A percentile compares a stretch with the other conserved stretches of the same genome.
These are phyloP conservation scores for Amazona guildingii DNA, from an alignment of 2,113 vertebrate species.

Conservation along the genomic window DNA sequence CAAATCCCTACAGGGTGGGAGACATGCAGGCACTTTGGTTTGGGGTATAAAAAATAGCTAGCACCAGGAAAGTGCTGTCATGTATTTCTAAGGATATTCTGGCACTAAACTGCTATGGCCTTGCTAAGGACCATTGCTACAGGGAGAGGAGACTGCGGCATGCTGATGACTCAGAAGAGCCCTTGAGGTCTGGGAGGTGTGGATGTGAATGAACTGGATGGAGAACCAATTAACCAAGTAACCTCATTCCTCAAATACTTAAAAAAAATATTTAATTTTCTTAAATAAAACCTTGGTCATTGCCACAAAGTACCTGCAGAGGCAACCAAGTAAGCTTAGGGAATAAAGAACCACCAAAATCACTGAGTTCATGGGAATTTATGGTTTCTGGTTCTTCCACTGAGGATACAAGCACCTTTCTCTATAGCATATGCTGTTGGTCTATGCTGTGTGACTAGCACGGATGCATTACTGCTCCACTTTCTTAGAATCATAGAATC, in stretches of 20 bases:
- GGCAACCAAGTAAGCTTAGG: not conserved
- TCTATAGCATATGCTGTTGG: not conserved
- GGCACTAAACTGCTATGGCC: not conserved
- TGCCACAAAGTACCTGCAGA: not conserved
- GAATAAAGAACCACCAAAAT: not conserved
- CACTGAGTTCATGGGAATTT: not conserved
- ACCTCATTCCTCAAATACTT: not conserved
- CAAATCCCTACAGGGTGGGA: not conserved
- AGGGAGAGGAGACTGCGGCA: too few relatives aligned
- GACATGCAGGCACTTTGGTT: not conserved
- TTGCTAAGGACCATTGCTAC: not conserved
- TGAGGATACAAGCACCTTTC: not conserved
- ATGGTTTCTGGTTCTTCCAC: accelerated
- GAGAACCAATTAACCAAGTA: not conserved
- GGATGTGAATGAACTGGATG: not conserved
- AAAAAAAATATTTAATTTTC: not conserved
- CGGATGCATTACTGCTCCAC: not conserved
- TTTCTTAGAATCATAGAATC: not conserved
- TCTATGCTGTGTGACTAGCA: not conserved
- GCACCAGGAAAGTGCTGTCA: not conserved
- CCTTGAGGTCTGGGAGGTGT: too few relatives aligned
- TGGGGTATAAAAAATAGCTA: not conserved
- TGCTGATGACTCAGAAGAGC: not conserved
- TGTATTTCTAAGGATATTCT: not conserved
- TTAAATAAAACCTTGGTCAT: not conserved